Conservation (phyloP, 2,888 invertebrate species). For the Chesias legatella region DNA sequence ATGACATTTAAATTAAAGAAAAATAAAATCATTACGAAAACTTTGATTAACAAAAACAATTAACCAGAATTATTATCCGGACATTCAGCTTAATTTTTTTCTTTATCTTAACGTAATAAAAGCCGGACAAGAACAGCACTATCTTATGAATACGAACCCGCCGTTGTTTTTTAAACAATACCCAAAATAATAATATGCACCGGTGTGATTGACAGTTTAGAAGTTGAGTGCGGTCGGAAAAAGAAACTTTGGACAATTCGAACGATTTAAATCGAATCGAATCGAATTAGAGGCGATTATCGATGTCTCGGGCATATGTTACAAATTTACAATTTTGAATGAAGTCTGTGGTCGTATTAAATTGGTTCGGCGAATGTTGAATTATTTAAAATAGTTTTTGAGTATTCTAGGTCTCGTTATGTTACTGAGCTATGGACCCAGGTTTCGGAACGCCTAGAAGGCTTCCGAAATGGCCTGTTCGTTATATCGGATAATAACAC, state of each 20-base stretch:
- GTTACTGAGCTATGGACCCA: too few relatives aligned
- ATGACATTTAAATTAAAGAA: too few relatives aligned
- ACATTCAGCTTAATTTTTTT: too few relatives aligned
- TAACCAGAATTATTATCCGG: too few relatives aligned
- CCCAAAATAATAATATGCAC: conserved; percentile 67
- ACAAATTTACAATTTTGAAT: conserved; percentile 47
- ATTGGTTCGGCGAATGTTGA: conserved; percentile 25
- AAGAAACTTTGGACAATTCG: conserved; percentile 32
- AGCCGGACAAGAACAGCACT: conserved; percentile 6
- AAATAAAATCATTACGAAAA: too few relatives aligned
- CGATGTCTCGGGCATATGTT: conserved; percentile 73
- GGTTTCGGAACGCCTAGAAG: too few relatives aligned
- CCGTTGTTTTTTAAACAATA: conserved; percentile 41
- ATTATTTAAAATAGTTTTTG: conserved; percentile 6
- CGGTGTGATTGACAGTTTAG: conserved; percentile 67
- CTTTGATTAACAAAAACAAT: too few relatives aligned
- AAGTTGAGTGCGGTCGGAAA: conserved; percentile 26
- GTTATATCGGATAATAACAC: too few relatives aligned
- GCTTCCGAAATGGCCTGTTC: too few relatives aligned
- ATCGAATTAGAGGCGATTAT: conserved; percentile 75
- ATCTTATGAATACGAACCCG: conserved; percentile 39
- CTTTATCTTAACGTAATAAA: conserved; percentile 12
- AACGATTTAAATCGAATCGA: conserved; percentile 42
- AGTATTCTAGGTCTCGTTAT: too few relatives aligned
- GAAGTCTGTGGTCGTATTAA: conserved; percentile 37